Conservation (phyloP, 2,113 vertebrate species). For the Cardinalis cardinalis region DNA sequence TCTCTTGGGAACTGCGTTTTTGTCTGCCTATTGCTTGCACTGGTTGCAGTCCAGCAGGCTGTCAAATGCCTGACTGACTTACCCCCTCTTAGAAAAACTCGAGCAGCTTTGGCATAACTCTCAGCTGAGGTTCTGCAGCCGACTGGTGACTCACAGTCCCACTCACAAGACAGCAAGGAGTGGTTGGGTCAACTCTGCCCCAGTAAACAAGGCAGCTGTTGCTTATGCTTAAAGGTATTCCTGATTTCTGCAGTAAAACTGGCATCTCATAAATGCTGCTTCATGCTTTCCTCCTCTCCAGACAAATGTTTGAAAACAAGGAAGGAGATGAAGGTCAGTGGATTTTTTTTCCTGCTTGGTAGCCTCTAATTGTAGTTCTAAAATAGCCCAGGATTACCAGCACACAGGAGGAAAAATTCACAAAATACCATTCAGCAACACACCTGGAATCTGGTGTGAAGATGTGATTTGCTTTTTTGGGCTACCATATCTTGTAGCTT, state of each 20-base stretch:
- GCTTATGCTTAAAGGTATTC: neutral
- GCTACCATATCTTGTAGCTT: accelerated
- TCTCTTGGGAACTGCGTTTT: neutral
- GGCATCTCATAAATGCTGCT: neutral
- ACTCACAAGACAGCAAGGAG: neutral
- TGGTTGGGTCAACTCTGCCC: neutral
- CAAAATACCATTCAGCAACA: neutral
- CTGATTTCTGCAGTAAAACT: neutral
- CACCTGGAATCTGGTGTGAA: neutral
- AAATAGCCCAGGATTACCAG: neutral
- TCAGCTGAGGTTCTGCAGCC: neutral
- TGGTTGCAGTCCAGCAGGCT: neutral
- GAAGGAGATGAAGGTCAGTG: neutral
- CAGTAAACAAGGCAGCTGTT: neutral
- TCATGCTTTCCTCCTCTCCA: neutral
- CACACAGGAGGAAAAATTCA: neutral
- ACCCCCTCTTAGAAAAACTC: neutral
- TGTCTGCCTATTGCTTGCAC: neutral
- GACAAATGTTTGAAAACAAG: neutral
- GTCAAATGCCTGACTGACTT: neutral
- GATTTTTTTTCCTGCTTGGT: neutral
- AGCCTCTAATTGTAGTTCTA: neutral
- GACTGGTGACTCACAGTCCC: neutral
- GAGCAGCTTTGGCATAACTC: neutral
- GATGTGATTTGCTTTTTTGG: neutral